phyloP scores from a whole-genome alignment of 2,888 invertebrate genomes.

The Celastrina argiolus region DNA sequence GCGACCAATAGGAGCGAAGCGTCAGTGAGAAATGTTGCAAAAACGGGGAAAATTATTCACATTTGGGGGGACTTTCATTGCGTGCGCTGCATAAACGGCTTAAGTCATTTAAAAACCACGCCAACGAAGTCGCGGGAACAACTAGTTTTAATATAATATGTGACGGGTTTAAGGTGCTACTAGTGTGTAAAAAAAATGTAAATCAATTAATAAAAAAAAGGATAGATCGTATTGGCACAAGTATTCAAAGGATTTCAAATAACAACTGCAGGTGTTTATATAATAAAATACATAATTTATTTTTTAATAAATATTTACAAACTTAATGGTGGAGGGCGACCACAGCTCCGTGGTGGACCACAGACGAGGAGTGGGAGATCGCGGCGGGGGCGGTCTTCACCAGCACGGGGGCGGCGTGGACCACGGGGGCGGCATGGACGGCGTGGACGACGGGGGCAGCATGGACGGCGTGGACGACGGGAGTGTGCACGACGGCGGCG shows the following conservation, averaged over 20 bases:
- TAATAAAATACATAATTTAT: constrained; percentile 21
- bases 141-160: too few relatives aligned
- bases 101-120: too few relatives aligned
- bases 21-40: too few relatives aligned
- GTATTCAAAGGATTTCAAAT: not conserved
- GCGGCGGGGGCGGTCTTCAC: constrained; percentile 62
- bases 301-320: constrained; percentile 28
- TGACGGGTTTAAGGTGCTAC: too few relatives aligned
- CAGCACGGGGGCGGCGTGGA: constrained; percentile 49
- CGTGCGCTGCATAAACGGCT: too few relatives aligned
- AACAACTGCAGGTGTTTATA: not conserved
- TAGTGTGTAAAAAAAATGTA: too few relatives aligned
- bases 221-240: not conserved
- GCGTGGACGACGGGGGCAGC: constrained; percentile 46
- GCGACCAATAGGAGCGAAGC: too few relatives aligned
- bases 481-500: constrained; percentile 41
- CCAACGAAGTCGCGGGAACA: too few relatives aligned
- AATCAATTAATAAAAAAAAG: too few relatives aligned
- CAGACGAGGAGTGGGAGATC: constrained; percentile 61
- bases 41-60: too few relatives aligned
- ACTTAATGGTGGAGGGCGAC: constrained; percentile 48
- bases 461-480: constrained; percentile 43
- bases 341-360: constrained; percentile 55
- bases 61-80: too few relatives aligned
- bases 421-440: constrained; percentile 39